These are phyloP conservation scores for Zenarchopterus dispar DNA, from an alignment of 2,797 vertebrate species.

Conservation along the genomic window DNA sequence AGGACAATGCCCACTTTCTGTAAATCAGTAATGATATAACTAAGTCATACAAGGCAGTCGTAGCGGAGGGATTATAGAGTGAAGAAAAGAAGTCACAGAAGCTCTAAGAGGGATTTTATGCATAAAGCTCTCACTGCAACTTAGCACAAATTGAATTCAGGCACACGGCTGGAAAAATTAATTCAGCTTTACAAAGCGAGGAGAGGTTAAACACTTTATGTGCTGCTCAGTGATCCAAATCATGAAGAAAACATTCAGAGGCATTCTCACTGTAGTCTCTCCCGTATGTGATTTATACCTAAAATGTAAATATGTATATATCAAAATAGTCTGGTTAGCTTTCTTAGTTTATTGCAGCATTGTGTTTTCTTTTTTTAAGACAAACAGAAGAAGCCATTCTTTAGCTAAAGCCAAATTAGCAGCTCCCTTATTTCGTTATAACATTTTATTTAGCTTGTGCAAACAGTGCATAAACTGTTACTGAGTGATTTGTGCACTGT, in stretches of 20 bases:
- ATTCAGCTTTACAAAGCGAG: constrained; percentile 84
- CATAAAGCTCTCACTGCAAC: constrained; percentile 79
- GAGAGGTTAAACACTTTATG: constrained; percentile 85
- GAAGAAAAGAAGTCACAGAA: constrained; percentile 75
- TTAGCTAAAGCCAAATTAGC: no score
- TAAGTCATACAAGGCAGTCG: constrained; percentile 69
- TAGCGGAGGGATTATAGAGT: constrained; percentile 75
- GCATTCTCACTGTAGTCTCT: constrained; percentile 64
- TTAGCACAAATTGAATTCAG: constrained; percentile 83
- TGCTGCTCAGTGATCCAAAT: constrained; percentile 84
- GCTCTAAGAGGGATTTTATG: constrained; percentile 79
- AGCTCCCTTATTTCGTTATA: no score
- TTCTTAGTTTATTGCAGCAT: background rate
- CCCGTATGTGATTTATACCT: constrained; percentile 59
- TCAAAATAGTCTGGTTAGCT: constrained; percentile 37
- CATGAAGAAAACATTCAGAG: constrained; percentile 83
- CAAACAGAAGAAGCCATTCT: background rate
- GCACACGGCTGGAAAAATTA: constrained; percentile 79
- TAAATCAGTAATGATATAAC: constrained; percentile 82
- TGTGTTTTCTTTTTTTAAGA: background rate
- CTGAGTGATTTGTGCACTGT: no score
- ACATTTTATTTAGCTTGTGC: no score
- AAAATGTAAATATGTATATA: constrained; percentile 72
- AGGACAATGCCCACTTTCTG: constrained; percentile 74
- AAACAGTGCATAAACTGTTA: no score